Conservation (phyloP, 2,113 vertebrate species). For the Oxyura jamaicensis region DNA sequence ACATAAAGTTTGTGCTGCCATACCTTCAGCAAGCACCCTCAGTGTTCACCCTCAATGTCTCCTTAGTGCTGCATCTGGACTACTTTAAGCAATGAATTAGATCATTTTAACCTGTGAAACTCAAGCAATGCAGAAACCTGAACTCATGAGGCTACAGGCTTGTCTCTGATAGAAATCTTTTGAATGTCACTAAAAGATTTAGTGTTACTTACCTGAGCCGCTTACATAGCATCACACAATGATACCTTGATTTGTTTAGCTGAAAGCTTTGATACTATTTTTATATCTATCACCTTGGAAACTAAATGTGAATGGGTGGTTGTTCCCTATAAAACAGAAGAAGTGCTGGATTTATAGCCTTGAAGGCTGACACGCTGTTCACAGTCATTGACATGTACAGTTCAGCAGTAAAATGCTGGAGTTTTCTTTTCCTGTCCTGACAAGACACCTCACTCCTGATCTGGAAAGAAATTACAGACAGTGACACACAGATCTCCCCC, state of each 20-base stretch:
- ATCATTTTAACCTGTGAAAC: background rate
- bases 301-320: background rate
- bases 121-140: background rate
- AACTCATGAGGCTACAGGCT: background rate
- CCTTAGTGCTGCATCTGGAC: background rate
- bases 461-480: background rate
- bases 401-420: background rate
- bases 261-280: background rate
- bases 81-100: background rate
- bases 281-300: slow-evolving; percentile 15
- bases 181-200: background rate
- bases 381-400: background rate
- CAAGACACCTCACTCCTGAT: background rate
- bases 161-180: background rate
- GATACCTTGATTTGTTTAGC: background rate
- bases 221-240: background rate
- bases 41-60: background rate
- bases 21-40: accelerated
- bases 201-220: background rate
- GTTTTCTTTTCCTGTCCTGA: background rate
- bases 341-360: background rate
- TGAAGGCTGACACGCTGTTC: background rate
- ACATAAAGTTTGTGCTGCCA: background rate
- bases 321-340: background rate
- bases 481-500: background rate